Percentiles rank a stretch among this genome's conserved stretches.
phyloP scores from a whole-genome alignment of 2,888 invertebrate species.

The Drosophila glabriapex region DNA sequence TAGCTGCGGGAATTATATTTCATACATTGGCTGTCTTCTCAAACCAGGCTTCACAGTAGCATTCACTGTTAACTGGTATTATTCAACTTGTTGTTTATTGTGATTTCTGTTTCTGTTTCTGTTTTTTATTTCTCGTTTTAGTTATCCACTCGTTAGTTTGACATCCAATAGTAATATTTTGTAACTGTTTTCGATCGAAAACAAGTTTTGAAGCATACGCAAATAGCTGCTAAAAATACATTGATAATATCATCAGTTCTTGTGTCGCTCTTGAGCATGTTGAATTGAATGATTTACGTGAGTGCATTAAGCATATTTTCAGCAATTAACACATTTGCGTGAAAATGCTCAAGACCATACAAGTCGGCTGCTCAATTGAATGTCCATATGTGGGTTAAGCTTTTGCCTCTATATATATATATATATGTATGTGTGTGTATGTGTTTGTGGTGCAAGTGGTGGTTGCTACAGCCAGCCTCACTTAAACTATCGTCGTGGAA shows the following conservation, averaged over 20 bases:
- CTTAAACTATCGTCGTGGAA: slow-evolving; percentile 46
- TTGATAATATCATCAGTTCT: slow-evolving; percentile 37
- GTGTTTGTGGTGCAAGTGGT: slow-evolving; percentile 7
- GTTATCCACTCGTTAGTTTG: slow-evolving; percentile 42
- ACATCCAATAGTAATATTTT: slow-evolving; percentile 49
- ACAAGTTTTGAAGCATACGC: slow-evolving; percentile 51
- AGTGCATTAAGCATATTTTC: slow-evolving; percentile 46
- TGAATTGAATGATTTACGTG: slow-evolving; percentile 25
- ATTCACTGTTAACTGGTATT: slow-evolving; percentile 37
- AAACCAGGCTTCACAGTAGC: slow-evolving; percentile 38
- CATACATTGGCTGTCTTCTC: neutral
- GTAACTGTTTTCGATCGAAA: slow-evolving; percentile 67
- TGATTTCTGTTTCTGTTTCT: slow-evolving; percentile 49
- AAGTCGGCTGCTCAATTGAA: slow-evolving; percentile 37
- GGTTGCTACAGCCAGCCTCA: slow-evolving; percentile 16
- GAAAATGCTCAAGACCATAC: slow-evolving; percentile 63
- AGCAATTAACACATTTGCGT: slow-evolving; percentile 69
- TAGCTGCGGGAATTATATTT: neutral
- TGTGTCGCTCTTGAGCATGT: slow-evolving; percentile 7
- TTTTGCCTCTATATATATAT: slow-evolving; percentile 11
- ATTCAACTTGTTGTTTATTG: slow-evolving; percentile 37
- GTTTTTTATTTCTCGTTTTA: slow-evolving; percentile 27
- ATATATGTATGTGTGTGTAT: neutral
- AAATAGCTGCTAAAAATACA: slow-evolving; percentile 53
- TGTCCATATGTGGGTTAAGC: slow-evolving; percentile 30